Conservation (phyloP, 2,888 invertebrate genomes). For the Pinctada fucata region DNA sequence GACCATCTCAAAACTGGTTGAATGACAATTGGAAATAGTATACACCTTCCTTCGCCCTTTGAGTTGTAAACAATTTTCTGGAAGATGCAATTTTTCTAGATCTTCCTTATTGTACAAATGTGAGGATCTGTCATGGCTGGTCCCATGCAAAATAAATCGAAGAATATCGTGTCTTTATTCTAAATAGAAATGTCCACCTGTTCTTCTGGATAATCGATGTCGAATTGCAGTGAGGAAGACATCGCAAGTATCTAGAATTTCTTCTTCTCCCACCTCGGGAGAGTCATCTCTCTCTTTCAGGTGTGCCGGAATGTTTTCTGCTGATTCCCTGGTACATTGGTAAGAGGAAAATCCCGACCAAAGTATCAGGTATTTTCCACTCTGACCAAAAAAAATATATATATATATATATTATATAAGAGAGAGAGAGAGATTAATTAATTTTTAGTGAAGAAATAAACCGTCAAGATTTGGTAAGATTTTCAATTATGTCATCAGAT, state of each 20-base stretch:
- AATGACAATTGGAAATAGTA: slow-evolving; percentile 10
- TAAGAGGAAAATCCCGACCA: slow-evolving; percentile 3
- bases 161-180: not conserved
- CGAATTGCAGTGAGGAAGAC: not conserved
- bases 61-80: slow-evolving; percentile 6
- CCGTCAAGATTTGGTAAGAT: too few species aligned
- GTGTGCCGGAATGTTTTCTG: not conserved
- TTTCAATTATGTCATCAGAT: too few species aligned
- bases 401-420: not conserved
- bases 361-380: slow-evolving; percentile 4
- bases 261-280: not conserved
- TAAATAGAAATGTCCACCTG: slow-evolving; percentile 7
- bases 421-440: not conserved
- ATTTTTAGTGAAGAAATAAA: too few species aligned
- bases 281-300: not conserved
- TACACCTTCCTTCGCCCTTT: slow-evolving; percentile 6
- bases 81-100: not conserved
- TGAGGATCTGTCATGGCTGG: too few species aligned
- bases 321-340: slow-evolving; percentile 18
- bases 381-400: not conserved
- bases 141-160: not conserved
- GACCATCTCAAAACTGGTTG: slow-evolving; percentile 8
- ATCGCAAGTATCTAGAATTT: not conserved
- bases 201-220: not conserved
- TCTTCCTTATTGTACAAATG: not conserved